Evolutionary conservation across 2,888 invertebrate genomes (phyloP), one percentile per base, ranked within the genome.

Genomic region (Lacanobia oleracea): DNA sequence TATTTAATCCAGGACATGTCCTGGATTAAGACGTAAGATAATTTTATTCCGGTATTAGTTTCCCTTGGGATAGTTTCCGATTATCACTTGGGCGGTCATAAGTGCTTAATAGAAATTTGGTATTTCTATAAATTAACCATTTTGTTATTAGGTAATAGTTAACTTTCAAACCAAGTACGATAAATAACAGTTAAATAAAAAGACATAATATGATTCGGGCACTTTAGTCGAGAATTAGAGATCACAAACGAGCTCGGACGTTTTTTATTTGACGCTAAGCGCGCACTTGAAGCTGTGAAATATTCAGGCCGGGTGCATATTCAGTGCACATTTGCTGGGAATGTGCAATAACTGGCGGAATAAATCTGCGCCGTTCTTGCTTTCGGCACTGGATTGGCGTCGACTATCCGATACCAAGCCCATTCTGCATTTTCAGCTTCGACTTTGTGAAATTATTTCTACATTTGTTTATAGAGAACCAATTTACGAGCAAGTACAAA

Each of bases 301-400:
- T 91, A 91, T 90, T 88, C 89, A 87, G 75, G 78, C 82, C 23
- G 84, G 76, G 87, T 85, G 88, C 88, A 90, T 86, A 89, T 86
- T 84, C 86, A 83, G 87, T 86, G 88, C 91, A 91, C 90, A 90
- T 90, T 92, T 91, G 89, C 87, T 70, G 86, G 86, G 87, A 91
- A 92, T 91, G 90, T 91, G 92, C 91, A 92, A 92, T 92, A 91
- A 90, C 91, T 84, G 86, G 79, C 69, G 82, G 84, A 84, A 91
- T 92, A 92, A 91, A 92, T 92, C 91, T 90, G 80, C 81, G 53
- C 80, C 72, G 86, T 80, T 86, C 88, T 88, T 88, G 87, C 83
- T 88, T 86, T 87, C 81, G 87, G 87, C 87, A 85, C 81, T 80
- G 79, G 87, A 88, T 89, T 88, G 88, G 87, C 88, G 82, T 86